Conservation (phyloP, 1,140 invertebrate genomes). For the Centruroides sculpturatus region DNA sequence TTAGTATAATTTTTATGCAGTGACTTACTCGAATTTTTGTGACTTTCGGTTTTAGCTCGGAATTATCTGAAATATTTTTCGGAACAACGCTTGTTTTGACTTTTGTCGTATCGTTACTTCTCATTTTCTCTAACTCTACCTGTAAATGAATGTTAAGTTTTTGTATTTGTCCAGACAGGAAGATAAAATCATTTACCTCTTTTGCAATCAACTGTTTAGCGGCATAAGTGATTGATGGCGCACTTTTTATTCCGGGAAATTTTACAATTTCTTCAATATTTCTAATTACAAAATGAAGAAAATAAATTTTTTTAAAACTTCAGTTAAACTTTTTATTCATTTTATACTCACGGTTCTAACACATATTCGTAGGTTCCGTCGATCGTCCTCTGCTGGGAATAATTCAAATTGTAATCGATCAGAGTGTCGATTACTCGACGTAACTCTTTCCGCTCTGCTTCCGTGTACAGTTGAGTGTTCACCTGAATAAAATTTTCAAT, state of each 20-base stretch:
- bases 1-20: too few species aligned
- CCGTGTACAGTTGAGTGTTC: constrained; percentile 54
- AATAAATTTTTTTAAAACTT: neutral
- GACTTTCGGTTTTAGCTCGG: too few species aligned
- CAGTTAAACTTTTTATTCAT: neutral
- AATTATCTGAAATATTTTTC: neutral
- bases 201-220: constrained; percentile 59
- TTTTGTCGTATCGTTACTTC: constrained; percentile 1
- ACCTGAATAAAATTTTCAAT: constrained; percentile 30
- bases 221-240: constrained; percentile 41
- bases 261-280: constrained; percentile 37
- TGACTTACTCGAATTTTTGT: too few species aligned
- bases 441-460: constrained; percentile 56
- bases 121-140: constrained; percentile 14
- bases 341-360: constrained; percentile 57
- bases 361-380: constrained; percentile 68
- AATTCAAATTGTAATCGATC: constrained; percentile 77
- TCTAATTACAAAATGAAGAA: constrained; percentile 25
- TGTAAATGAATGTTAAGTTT: neutral
- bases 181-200: constrained; percentile 38
- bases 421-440: constrained; percentile 59
- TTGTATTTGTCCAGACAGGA: neutral
- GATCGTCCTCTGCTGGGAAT: constrained; percentile 55
- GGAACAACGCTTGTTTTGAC: neutral
- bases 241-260: constrained; percentile 31